Conservation (phyloP, 1,140 invertebrate species). For the Psilanteris sp. region DNA sequence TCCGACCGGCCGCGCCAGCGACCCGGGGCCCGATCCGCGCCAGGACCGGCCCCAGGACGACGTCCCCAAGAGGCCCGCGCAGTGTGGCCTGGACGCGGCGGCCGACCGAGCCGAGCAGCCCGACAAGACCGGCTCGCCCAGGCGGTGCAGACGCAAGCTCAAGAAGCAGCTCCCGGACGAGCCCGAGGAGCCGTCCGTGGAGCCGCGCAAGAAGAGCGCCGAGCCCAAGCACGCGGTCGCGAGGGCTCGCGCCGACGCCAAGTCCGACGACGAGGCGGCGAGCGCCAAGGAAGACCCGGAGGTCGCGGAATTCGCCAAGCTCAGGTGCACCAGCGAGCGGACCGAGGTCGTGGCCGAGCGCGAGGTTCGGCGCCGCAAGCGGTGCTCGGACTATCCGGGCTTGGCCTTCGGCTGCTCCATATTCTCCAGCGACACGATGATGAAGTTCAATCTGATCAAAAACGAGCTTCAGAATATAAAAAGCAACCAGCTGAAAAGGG, state of each 20-base stretch:
- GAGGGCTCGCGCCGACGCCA: conserved; percentile 80
- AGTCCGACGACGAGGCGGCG: conserved; percentile 77
- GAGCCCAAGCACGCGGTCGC: conserved; percentile 79
- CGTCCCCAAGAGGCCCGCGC: conserved; percentile 73
- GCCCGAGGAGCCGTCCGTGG: too few relatives aligned
- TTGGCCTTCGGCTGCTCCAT: conserved; percentile 93
- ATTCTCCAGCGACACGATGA: conserved; percentile 97
- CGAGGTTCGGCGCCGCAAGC: conserved; percentile 86
- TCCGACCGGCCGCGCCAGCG: conserved; percentile 11
- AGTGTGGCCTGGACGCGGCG: conserved; percentile 73
- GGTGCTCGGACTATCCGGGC: conserved; percentile 95
- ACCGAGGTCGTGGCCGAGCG: conserved; percentile 92
- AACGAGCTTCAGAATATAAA: conserved; percentile 99
- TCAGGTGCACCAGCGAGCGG: conserved; percentile 92
- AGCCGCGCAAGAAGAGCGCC: conserved; percentile 52
- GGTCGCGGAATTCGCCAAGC: conserved; percentile 87
- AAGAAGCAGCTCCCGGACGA: conserved; percentile 16
- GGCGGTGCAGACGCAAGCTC: conserved; percentile 6
- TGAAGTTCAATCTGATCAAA: conserved; percentile 97
- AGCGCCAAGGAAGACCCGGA: conserved; percentile 86
- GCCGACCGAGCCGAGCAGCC: not conserved
- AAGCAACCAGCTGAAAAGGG: conserved; percentile 97
- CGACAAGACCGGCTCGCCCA: conserved; percentile 6
- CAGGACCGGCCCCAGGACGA: conserved; percentile 16
- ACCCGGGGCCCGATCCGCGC: conserved; percentile 5